Evolutionary conservation across 2,113 vertebrate species (phyloP).

Genomic region (Malurus cyaneus): DNA sequence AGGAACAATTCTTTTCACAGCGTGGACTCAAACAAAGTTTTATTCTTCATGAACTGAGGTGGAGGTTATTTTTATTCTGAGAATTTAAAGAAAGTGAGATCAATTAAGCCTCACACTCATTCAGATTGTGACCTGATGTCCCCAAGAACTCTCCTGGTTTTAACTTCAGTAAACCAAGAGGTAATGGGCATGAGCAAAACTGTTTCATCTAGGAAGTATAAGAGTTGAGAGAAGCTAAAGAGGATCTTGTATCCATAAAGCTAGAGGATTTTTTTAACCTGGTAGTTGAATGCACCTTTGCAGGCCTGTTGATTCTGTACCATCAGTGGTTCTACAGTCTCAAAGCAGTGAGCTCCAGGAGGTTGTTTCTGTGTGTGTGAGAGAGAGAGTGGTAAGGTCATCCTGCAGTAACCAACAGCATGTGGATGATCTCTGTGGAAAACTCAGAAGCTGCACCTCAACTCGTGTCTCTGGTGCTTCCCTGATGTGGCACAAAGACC

Average conservation of each 20-base stretch:
- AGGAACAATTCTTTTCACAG: not conserved
- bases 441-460: not conserved
- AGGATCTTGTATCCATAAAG: not conserved
- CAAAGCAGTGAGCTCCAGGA: not conserved
- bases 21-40: not conserved
- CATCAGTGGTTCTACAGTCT: not conserved
- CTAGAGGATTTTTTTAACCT: not conserved
- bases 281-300: not conserved
- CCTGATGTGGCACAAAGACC: not conserved
- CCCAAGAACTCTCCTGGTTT: not conserved
- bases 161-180: not conserved
- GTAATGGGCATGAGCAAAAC: not conserved
- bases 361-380: not conserved
- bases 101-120: not conserved
- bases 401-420: not conserved
- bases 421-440: not conserved
- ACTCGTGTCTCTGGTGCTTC: not conserved
- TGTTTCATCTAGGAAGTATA: not conserved
- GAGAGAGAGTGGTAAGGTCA: not conserved
- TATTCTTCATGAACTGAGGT: not conserved
- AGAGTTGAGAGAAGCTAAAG: not conserved
- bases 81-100: not conserved
- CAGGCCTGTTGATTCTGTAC: not conserved
- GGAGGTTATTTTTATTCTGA: not conserved
- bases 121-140: not conserved